phyloP scores from a whole-genome alignment of 2,113 vertebrate species.

The Vombatus ursinus region DNA sequence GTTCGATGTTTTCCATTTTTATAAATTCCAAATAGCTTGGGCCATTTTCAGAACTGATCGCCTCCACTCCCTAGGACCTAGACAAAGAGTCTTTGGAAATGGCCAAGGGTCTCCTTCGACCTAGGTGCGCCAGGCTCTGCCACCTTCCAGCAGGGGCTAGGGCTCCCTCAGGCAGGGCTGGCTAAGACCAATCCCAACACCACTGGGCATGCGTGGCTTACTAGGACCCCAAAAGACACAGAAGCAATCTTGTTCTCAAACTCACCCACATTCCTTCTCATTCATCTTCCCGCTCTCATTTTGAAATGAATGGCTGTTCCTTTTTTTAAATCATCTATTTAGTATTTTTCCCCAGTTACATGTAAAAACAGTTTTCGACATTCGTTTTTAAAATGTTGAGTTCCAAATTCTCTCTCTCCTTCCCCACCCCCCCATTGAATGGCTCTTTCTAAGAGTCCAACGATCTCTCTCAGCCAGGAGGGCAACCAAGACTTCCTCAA shows the following conservation, averaged over 20 bases:
- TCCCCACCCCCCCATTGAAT: neutral
- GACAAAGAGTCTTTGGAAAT: neutral
- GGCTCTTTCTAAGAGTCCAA: neutral
- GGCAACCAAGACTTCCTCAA: neutral
- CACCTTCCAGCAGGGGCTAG: neutral
- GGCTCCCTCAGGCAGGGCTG: neutral
- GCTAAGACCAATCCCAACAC: neutral
- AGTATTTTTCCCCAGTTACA: neutral
- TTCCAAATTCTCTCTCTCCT: neutral
- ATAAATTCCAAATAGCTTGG: slow-evolving; percentile 17
- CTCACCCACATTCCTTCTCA: slow-evolving; percentile 8
- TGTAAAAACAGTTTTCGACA: neutral
- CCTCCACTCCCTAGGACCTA: slow-evolving; percentile 10
- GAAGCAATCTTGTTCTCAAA: neutral
- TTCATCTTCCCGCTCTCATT: neutral
- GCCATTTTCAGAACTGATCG: slow-evolving; percentile 30
- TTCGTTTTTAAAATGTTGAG: neutral
- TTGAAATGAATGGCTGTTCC: neutral
- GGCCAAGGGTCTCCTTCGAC: slow-evolving; percentile 26
- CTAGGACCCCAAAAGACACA: slow-evolving; percentile 66
- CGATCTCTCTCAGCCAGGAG: neutral
- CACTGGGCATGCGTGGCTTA: slow-evolving; percentile 15
- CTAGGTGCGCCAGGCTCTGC: neutral
- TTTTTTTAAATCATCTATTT: neutral
- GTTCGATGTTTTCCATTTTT: neutral